A percentile compares a stretch with the other conserved stretches of the same genome.
These are phyloP conservation scores for Orestias chungarensis DNA, from an alignment of 2,797 vertebrate genomes.

Conservation along the genomic window DNA sequence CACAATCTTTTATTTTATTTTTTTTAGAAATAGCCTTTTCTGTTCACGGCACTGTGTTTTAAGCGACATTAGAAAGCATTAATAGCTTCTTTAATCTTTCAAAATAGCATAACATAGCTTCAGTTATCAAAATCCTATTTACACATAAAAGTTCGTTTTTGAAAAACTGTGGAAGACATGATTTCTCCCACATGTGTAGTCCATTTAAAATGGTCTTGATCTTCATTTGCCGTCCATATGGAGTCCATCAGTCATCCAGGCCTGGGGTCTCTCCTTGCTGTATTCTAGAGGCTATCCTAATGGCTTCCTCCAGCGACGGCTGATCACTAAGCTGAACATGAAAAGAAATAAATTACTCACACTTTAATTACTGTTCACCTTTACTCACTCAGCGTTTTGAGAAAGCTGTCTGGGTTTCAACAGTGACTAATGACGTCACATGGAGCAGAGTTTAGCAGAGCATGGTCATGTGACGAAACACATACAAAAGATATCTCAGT, in stretches of 20 bases:
- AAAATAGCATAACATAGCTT: slow-evolving; percentile 75
- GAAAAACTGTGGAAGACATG: slow-evolving; percentile 61
- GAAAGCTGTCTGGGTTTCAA: slow-evolving; percentile 20
- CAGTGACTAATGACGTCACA: slow-evolving; percentile 16
- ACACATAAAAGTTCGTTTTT: slow-evolving; percentile 76
- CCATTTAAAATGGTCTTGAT: slow-evolving; percentile 71
- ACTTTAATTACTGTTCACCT: slow-evolving; percentile 8
- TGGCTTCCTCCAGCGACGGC: slow-evolving; percentile 98
- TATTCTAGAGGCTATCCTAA: slow-evolving; percentile 98
- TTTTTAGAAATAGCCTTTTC: slow-evolving; percentile 77
- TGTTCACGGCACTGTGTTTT: slow-evolving; percentile 73
- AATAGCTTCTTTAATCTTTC: slow-evolving; percentile 32
- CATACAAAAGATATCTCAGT: slow-evolving; percentile 11
- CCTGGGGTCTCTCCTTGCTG: slow-evolving; percentile 97
- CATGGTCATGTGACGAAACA: slow-evolving; percentile 24
- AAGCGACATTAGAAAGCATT: slow-evolving; percentile 71
- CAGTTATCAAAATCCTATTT: slow-evolving; percentile 85
- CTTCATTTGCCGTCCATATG: slow-evolving; percentile 50
- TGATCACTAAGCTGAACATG: slow-evolving; percentile 91
- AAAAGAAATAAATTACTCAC: slow-evolving; percentile 13
- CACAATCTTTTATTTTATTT: slow-evolving; percentile 28
- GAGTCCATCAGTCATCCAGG: slow-evolving; percentile 89
- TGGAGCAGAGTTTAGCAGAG: slow-evolving; percentile 24
- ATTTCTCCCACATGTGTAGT: slow-evolving; percentile 56
- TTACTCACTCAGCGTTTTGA: slow-evolving; percentile 4